A percentile compares a stretch with the other conserved stretches of the same genome.
Conservation (phyloP, 2,113 vertebrate genomes). For the Oncorhynchus masou region DNA sequence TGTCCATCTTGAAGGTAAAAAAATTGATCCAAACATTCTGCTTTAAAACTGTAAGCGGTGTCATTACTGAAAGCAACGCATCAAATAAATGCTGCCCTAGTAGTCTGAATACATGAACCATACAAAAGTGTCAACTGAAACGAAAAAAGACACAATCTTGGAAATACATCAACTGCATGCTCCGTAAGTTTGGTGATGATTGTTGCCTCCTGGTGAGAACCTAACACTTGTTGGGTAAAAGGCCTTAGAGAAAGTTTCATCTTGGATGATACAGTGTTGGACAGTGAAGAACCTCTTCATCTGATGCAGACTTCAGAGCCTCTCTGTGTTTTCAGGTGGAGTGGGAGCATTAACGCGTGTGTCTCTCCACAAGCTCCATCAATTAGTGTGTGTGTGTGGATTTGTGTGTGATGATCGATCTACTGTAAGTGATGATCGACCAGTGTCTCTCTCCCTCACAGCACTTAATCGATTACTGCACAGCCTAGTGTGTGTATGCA, state of each 20-base stretch:
- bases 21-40: conserved; percentile 48
- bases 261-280: conserved; percentile 29
- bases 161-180: neutral
- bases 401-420: conserved; percentile 3
- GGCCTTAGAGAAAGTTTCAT: neutral
- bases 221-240: conserved; percentile 6
- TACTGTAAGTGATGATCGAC: neutral
- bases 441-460: conserved; percentile 10
- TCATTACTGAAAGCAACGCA: conserved; percentile 39
- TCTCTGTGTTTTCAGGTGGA: conserved; percentile 1
- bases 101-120: conserved; percentile 11
- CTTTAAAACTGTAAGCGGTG: conserved; percentile 24
- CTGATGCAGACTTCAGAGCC: conserved; percentile 60
- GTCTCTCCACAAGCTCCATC: conserved; percentile 4
- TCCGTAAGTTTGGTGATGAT: neutral
- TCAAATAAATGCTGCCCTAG: conserved; percentile 3
- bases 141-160: conserved; percentile 44
- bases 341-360: neutral
- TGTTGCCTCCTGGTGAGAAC: neutral
- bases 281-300: conserved; percentile 51
- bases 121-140: conserved; percentile 35
- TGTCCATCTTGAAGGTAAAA: conserved; percentile 30
- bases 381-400: neutral
- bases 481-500: neutral
- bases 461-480: conserved; percentile 10